Percentiles rank a stretch among this genome's conserved stretches.
Conservation (phyloP, 2,888 invertebrate species). For the Zygogramma bicolorata region DNA sequence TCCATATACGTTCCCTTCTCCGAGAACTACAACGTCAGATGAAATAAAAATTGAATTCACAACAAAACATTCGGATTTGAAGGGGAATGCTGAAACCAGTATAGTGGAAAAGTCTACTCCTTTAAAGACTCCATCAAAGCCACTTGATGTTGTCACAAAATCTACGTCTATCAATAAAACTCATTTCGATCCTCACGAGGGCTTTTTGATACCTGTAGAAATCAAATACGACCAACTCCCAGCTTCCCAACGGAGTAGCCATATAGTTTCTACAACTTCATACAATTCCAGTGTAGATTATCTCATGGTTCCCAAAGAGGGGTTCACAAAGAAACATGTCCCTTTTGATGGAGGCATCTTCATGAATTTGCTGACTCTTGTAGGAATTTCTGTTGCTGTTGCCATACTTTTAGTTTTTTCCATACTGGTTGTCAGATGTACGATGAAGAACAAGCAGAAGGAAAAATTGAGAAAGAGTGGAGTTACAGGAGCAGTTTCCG, state of each 20-base stretch:
- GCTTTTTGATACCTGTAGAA: conserved; percentile 34
- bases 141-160: not conserved
- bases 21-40: not conserved
- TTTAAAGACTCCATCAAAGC: not conserved
- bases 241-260: not conserved
- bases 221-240: conserved; percentile 30
- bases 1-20: not conserved
- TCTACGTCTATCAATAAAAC: not conserved
- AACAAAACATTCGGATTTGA: not conserved
- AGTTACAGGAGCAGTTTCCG: conserved; percentile 65
- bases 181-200: conserved; percentile 13
- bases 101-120: not conserved
- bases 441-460: not conserved
- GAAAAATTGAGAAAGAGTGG: conserved; percentile 65
- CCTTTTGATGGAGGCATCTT: conserved; percentile 24
- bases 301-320: conserved; percentile 7
- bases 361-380: conserved; percentile 67
- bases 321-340: conserved; percentile 17
- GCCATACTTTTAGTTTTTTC: conserved; percentile 69
- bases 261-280: not conserved
- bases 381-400: conserved; percentile 70
- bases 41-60: too few relatives aligned
- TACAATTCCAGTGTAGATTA: not conserved
- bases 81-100: not conserved
- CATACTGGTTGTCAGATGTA: conserved; percentile 65